Evolutionary conservation across 2,797 vertebrate genomes (phyloP).

Genomic region (Carapus acus): DNA sequence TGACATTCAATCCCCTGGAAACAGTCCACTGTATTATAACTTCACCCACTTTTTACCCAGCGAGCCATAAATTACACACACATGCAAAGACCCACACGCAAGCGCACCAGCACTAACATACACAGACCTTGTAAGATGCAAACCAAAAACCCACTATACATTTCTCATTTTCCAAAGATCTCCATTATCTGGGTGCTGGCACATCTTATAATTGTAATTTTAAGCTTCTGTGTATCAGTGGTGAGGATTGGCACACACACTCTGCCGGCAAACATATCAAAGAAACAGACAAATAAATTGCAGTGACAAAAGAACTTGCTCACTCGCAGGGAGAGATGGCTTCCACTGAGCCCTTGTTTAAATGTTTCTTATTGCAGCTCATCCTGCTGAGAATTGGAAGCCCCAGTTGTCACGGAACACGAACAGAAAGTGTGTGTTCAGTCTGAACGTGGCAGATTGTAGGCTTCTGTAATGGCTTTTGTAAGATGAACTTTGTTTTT

Average conservation of each 20-base stretch:
- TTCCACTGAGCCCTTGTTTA: constrained; percentile 43
- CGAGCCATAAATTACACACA: background rate
- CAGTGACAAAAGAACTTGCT: constrained; percentile 28
- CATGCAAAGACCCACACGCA: background rate
- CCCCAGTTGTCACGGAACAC: constrained; percentile 14
- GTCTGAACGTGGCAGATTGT: background rate
- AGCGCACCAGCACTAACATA: background rate
- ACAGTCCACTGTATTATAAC: constrained; percentile 14
- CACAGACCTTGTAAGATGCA: background rate
- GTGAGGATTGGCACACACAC: constrained; percentile 30
- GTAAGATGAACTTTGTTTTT: background rate
- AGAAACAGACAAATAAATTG: constrained; percentile 31
- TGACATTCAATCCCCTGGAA: constrained; percentile 24
- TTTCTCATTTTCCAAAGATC: background rate
- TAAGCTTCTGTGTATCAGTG: constrained; percentile 29
- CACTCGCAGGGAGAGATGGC: constrained; percentile 16
- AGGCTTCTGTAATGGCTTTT: background rate
- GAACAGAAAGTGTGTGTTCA: background rate
- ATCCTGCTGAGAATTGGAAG: constrained; percentile 26
- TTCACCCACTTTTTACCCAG: background rate
- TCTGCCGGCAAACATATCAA: constrained; percentile 46
- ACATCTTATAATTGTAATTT: constrained; percentile 20
- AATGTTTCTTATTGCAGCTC: constrained; percentile 47
- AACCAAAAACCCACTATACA: background rate
- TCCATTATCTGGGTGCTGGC: background rate